phyloP scores from a whole-genome alignment of 2,797 vertebrate species.

The Okamejei kenojei region DNA sequence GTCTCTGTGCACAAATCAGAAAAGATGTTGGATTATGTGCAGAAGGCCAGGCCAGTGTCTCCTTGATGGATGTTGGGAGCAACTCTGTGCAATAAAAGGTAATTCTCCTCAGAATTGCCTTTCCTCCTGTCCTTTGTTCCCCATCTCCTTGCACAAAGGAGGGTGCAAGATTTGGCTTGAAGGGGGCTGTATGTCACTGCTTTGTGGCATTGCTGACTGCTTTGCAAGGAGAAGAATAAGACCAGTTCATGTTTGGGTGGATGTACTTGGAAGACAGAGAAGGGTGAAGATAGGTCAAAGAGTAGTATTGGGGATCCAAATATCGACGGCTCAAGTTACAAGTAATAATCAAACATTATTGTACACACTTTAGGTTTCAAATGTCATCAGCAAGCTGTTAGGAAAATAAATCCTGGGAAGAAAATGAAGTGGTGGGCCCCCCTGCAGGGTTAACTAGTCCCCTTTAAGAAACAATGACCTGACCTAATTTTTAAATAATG shows the following conservation, averaged over 20 bases:
- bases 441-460: background rate
- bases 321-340: background rate
- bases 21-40: background rate
- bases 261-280: too few relatives aligned
- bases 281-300: too few relatives aligned
- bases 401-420: background rate
- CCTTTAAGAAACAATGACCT: constrained; percentile 29
- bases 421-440: constrained; percentile 1
- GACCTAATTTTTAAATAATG: constrained; percentile 16
- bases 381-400: background rate
- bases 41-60: background rate
- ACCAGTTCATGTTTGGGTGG: background rate
- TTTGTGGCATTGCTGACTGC: background rate
- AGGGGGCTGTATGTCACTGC: background rate
- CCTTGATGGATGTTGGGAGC: too few relatives aligned
- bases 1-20: background rate
- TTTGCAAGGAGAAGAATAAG: background rate
- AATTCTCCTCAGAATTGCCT: background rate
- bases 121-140: background rate
- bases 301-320: too few relatives aligned
- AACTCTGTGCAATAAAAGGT: background rate
- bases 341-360: background rate
- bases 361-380: background rate
- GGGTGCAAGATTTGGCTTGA: background rate
- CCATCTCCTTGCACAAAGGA: background rate